Evolutionary conservation across 2,797 vertebrate genomes (phyloP).

Genomic region (Trachurus trachurus): DNA sequence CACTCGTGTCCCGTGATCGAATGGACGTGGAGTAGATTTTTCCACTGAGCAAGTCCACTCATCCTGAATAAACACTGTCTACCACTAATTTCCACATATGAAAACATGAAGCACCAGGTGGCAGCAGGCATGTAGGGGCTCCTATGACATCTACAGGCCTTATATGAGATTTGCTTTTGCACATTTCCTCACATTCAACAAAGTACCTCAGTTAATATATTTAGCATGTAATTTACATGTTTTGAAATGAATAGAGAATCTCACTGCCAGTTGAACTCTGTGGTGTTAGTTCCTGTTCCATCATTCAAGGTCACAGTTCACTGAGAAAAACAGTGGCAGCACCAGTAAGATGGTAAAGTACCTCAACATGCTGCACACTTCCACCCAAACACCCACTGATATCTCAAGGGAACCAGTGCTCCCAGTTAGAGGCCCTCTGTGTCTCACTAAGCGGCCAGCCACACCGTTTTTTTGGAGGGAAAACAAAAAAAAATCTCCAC

Average conservation of each 20-base stretch:
- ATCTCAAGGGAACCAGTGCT: conserved; percentile 55
- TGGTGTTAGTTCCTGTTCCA: conserved; percentile 72
- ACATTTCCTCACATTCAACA: conserved; percentile 2
- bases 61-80: conserved; percentile 47
- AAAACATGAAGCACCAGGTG: conserved; percentile 36
- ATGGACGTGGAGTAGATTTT: conserved; percentile 17
- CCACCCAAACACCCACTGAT: conserved; percentile 34
- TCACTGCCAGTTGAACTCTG: conserved; percentile 36
- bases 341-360: conserved; percentile 69
- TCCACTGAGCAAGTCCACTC: conserved; percentile 24
- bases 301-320: conserved; percentile 75
- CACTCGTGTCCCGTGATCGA: conserved; percentile 9
- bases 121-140: not conserved
- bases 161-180: not conserved
- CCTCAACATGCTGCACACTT: conserved; percentile 36
- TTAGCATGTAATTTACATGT: not conserved
- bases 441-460: conserved; percentile 38
- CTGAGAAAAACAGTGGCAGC: conserved; percentile 80
- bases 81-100: conserved; percentile 35
- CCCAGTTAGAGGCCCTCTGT: conserved; percentile 41
- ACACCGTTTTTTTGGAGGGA: conserved; percentile 47
- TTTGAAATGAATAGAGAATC: conserved; percentile 14
- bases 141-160: not conserved
- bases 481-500: conserved; percentile 44
- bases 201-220: not conserved